Evolutionary conservation across 92 coral and sea anemone species (phyloP), one percentile per base, ranked within the genome.

Genomic region (Epizoanthus illoricatus): DNA sequence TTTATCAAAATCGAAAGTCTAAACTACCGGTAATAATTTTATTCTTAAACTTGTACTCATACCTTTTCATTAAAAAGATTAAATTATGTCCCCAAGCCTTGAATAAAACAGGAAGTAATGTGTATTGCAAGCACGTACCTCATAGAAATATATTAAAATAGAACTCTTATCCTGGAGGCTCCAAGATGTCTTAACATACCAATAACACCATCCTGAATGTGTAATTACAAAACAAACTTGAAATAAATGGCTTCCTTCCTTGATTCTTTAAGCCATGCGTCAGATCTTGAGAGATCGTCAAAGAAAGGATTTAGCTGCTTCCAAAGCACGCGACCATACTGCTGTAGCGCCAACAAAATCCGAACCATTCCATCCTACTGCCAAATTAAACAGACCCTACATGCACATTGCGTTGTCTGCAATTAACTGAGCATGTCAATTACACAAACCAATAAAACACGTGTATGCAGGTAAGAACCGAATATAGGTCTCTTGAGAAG

Each of bases 191-290:
- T 63, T 62, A 63, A 63, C 70, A 42, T 41, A 60, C 82, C 82
- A 78, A 78, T 78, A 78, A 78, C 60, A 63, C 19, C 58, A 78
- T 78, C 82, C 82, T 78, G 82, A 59, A 23, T 59, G 54, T 36
- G 82, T 76, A 78, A 78, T 62, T 58, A 78, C 71, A 43, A 43
- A 78, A 78, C 71, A 78, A 52, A 78, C 82, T 64, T n/a, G 82
- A 78, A 78, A 78, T 78, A 78, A 78, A 78, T 78, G 61, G 82
- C 23, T 78, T 78, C 82, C 82, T 78, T 78, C 82, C 82, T 78
- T 78, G 49, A 78, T 78, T 78, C 82, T 78, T 78, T 78, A 78
- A 63, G 82, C 82, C 82, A 78, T 78, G 71, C 60, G 57, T 62
- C 67, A 41, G 71, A 43, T 78, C 82, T 78, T 78, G 55, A 63